Percentiles rank a stretch among this genome's conserved stretches.
Conservation (phyloP, 1,140 invertebrate genomes). For the Penaeus japonicus region DNA sequence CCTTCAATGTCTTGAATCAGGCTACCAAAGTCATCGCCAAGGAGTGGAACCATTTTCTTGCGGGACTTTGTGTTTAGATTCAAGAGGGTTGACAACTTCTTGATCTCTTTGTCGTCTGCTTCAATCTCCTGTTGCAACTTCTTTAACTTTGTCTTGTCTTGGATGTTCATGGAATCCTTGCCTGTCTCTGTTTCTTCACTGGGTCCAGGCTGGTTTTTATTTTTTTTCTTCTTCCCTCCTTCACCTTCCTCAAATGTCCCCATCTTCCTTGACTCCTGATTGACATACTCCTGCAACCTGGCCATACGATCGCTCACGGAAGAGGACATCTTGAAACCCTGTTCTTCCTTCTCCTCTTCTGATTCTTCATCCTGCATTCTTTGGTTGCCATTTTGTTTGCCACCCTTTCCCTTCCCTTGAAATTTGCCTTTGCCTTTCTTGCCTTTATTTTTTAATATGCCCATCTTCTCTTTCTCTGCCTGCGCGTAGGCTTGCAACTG, state of each 20-base stretch:
- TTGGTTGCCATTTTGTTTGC: background rate
- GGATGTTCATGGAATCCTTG: background rate
- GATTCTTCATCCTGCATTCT: background rate
- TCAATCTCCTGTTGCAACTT: background rate
- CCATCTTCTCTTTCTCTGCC: background rate
- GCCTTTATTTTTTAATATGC: background rate
- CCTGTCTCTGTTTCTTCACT: background rate
- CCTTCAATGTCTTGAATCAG: conserved; percentile 25
- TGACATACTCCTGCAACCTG: conserved; percentile 35
- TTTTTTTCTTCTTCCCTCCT: background rate
- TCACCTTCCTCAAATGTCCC: background rate
- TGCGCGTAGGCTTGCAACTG: background rate
- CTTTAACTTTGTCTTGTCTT: conserved; percentile 27
- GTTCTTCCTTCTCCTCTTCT: background rate
- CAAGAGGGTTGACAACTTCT: conserved; percentile 32
- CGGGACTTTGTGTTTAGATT: background rate
- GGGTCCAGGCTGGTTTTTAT: background rate
- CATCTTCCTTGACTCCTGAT: conserved; percentile 1
- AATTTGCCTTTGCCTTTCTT: background rate
- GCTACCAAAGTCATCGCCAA: conserved; percentile 38
- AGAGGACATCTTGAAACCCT: background rate
- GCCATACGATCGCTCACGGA: conserved; percentile 21
- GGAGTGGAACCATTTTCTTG: conserved; percentile 33
- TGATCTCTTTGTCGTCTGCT: conserved; percentile 35
- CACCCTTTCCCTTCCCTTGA: background rate